Percentiles rank a stretch among this genome's conserved stretches.
phyloP scores from a whole-genome alignment of 2,888 invertebrate genomes.

The Flexamia atlantica region DNA sequence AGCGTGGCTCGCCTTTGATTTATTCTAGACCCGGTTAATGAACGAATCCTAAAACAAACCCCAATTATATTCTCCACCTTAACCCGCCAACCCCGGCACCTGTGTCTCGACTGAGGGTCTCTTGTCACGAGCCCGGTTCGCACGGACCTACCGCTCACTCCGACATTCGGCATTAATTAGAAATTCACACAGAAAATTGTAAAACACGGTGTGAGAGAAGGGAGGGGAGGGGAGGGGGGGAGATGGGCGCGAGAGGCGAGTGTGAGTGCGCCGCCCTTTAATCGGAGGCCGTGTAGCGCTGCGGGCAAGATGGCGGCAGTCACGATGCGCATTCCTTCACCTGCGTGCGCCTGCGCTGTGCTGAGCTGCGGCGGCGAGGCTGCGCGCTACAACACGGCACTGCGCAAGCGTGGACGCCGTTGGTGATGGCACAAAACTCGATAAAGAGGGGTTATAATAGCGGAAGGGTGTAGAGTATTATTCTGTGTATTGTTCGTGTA shows the following conservation, averaged over 20 bases:
- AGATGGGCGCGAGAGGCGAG: conserved; percentile 32
- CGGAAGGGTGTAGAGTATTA: too few relatives aligned
- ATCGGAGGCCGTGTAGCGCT: conserved; percentile 46
- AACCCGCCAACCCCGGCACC: not conserved
- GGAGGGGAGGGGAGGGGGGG: not conserved
- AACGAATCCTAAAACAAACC: too few relatives aligned
- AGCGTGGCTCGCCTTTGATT: not conserved
- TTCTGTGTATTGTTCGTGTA: too few relatives aligned
- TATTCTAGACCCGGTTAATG: too few relatives aligned
- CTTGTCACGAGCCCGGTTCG: conserved; percentile 28
- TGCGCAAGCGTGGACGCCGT: not conserved
- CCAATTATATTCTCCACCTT: too few relatives aligned
- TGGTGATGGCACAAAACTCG: too few relatives aligned
- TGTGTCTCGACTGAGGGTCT: not conserved
- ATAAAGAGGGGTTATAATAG: too few relatives aligned
- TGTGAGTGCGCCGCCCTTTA: conserved; percentile 33
- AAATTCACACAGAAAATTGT: conserved; percentile 59
- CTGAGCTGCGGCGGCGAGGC: conserved; percentile 13
- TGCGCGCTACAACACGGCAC: not conserved
- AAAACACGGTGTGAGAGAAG: conserved; percentile 24
- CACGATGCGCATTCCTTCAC: conserved; percentile 58
- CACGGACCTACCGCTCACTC: conserved; percentile 43
- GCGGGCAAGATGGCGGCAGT: conserved; percentile 51
- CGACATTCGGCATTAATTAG: conserved; percentile 50
- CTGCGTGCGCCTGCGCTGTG: conserved; percentile 11